Evolutionary conservation across 2,888 invertebrate species (phyloP), one percentile per base, ranked within the genome.

Genomic region (Nemotelus nigrinus): DNA sequence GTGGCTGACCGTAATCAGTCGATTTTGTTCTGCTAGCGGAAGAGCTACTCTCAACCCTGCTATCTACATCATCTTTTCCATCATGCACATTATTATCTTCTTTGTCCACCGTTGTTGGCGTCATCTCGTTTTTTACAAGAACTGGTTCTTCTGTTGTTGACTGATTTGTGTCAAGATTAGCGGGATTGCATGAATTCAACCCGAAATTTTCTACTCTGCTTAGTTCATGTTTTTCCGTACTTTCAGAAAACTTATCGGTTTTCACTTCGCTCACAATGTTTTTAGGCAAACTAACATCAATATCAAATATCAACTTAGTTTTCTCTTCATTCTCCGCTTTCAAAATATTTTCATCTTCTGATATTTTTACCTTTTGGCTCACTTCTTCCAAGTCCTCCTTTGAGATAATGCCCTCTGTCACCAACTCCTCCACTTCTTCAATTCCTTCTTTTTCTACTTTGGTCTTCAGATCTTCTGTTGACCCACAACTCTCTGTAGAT

Each of bases 61-160:
- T 78, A 43, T 78, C 77, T 39, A 65, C 76, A 45, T 76, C 44
- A 41, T 79, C 78, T 55, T 78, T 79, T 44, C 76, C 68, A 39
- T 63, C 60, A 43, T 5, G 5, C 25, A 39, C 44, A 44, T 10
- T 8, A 58, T 53, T 6, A 25, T 25, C 25, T 25, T 25, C 25
- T 25, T n/a, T 80, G 78, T 39, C 74, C 58, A 3, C 67, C 72
- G 53, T 25, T 25, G 25, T 25, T 25, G 25, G 25, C 25, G 25
- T 25, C 25, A 1, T 25, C 25, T 25, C 25, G 25, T 25, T 25
- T 25, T 25, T 25, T 25, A 25, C 25, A 25, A 25, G 25, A 25
- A 25, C 25, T 25, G 25, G 25, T 25, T 25, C 25, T 25, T 25
- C 25, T 0, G 25, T 25, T 25, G 25, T 25, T 25, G 25, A 25